phyloP scores from a whole-genome alignment of 1,140 invertebrate species.

The Drosophila quadrilineata region DNA sequence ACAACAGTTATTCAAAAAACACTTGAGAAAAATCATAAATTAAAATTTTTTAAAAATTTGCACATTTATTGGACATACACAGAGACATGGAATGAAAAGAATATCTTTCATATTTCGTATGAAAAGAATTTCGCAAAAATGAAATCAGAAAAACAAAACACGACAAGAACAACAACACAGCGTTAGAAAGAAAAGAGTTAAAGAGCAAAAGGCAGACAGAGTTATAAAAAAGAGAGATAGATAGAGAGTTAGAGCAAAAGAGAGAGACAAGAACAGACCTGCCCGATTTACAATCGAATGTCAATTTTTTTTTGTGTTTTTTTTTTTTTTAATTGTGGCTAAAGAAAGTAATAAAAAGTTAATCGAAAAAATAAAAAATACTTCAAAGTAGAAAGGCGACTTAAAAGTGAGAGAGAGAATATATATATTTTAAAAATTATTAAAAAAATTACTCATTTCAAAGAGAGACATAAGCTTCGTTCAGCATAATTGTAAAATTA shows the following conservation, averaged over 20 bases:
- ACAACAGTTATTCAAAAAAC: conserved; percentile 49
- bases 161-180: conserved; percentile 15
- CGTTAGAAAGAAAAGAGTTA: conserved; percentile 23
- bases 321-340: too few species aligned
- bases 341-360: conserved; percentile 11
- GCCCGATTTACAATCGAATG: conserved; percentile 50
- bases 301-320: conserved; percentile 67
- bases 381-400: too few species aligned
- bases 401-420: conserved; percentile 1
- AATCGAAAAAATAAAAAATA: not conserved
- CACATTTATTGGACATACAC: conserved; percentile 31
- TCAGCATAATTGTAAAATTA: too few species aligned
- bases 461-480: too few species aligned
- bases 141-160: not conserved
- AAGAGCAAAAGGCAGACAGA: conserved; percentile 19
- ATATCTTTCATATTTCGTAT: not conserved
- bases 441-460: too few species aligned
- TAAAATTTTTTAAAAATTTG: conserved; percentile 41
- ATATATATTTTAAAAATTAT: not conserved
- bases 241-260: conserved; percentile 25
- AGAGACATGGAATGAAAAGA: conserved; percentile 27
- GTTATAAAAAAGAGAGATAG: conserved; percentile 22
- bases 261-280: not conserved
- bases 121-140: not conserved
- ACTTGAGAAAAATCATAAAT: conserved; percentile 32